Conservation (phyloP, 1,140 invertebrate species). For the Helicorthomorpha holstii region DNA sequence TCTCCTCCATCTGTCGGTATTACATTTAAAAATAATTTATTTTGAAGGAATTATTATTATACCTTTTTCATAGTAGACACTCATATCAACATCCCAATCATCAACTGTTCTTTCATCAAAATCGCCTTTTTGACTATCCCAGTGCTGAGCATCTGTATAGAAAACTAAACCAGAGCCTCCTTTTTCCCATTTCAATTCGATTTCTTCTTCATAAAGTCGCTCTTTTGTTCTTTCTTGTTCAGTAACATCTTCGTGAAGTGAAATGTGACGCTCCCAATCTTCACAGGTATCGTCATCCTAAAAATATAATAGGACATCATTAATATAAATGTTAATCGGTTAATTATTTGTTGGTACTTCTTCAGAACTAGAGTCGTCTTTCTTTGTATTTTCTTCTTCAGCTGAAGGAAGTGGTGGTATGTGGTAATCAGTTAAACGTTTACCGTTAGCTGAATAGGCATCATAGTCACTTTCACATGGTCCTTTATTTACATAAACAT, state of each 20-base stretch:
- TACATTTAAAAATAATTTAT: constrained; percentile 7
- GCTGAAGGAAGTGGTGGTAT: not conserved
- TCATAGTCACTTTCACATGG: not conserved
- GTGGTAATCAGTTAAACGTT: not conserved
- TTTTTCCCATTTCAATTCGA: constrained; percentile 44
- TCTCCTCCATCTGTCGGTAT: constrained; percentile 22
- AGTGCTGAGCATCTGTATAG: constrained; percentile 40
- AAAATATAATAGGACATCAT: not conserved
- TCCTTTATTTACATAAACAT: not conserved
- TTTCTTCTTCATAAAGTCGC: constrained; percentile 36
- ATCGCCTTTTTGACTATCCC: constrained; percentile 35
- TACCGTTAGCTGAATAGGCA: not conserved
- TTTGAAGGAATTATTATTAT: constrained; percentile 2
- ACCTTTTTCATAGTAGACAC: constrained; percentile 32
- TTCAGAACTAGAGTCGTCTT: constrained; percentile 16
- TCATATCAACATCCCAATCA: constrained; percentile 43
- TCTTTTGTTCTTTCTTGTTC: constrained; percentile 30
- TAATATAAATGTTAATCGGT: not conserved
- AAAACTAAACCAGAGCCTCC: constrained; percentile 41
- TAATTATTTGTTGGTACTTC: constrained; percentile 8
- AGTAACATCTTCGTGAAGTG: constrained; percentile 37
- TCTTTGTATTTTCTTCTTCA: constrained; percentile 9
- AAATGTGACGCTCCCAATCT: constrained; percentile 36
- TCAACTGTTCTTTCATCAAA: constrained; percentile 40
- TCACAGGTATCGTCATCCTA: constrained; percentile 23